Conservation (phyloP, 2,113 vertebrate species). For the Sebastes schlegelii region DNA sequence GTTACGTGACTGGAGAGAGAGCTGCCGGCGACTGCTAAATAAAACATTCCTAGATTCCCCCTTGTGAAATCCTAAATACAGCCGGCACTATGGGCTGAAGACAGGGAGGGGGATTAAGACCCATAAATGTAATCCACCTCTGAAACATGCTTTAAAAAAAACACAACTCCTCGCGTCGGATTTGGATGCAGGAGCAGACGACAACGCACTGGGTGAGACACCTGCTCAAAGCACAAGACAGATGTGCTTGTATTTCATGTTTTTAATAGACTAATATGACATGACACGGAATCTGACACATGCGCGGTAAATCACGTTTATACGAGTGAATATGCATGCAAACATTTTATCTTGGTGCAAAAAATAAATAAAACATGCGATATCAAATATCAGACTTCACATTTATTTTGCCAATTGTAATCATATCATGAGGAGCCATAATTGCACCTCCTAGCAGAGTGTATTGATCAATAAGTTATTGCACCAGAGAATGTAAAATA, state of each 20-base stretch:
- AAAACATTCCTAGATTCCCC: constrained; percentile 64
- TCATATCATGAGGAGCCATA: neutral
- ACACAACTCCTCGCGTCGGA: neutral
- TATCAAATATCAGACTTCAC: neutral
- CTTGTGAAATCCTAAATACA: constrained; percentile 49
- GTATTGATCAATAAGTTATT: neutral
- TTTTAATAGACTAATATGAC: neutral
- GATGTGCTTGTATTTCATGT: neutral
- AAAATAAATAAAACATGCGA: neutral
- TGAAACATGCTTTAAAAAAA: constrained; percentile 37
- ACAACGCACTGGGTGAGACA: neutral
- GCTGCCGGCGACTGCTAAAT: constrained; percentile 50
- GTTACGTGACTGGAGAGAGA: constrained; percentile 51
- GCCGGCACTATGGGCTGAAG: constrained; percentile 40
- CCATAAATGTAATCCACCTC: constrained; percentile 62
- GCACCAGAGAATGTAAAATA: neutral
- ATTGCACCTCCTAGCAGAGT: neutral
- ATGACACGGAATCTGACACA: neutral
- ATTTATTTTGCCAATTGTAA: neutral
- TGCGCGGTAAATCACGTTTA: neutral
- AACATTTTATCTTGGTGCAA: neutral
- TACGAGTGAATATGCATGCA: neutral
- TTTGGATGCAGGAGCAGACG: neutral
- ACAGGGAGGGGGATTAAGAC: constrained; percentile 56
- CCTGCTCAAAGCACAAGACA: neutral